phyloP scores from a whole-genome alignment of 2,888 invertebrate genomes.

The Leptura quadrifasciata region DNA sequence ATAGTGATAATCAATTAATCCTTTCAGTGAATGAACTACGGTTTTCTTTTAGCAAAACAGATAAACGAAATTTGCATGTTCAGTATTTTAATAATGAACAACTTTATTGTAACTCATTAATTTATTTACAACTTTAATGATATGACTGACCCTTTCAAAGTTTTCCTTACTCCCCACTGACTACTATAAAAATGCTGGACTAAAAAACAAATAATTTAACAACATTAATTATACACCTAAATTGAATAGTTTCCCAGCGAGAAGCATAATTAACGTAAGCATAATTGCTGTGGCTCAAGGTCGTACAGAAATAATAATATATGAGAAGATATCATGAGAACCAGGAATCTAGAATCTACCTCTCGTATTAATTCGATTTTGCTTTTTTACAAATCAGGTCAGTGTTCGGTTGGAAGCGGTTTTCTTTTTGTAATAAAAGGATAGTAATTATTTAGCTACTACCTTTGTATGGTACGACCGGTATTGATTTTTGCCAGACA shows the following conservation, averaged over 20 bases:
- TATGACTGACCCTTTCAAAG: background rate
- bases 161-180: background rate
- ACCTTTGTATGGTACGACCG: background rate
- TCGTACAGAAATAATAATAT: slow-evolving; percentile 11
- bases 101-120: background rate
- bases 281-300: slow-evolving; percentile 28
- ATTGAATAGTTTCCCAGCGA: slow-evolving; percentile 19
- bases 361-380: slow-evolving; percentile 15
- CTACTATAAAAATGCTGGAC: background rate
- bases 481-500: background rate
- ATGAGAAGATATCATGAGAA: slow-evolving; percentile 15
- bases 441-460: slow-evolving; percentile 1
- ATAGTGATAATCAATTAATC: too few species aligned
- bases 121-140: background rate
- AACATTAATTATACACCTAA: slow-evolving; percentile 23
- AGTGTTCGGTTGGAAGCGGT: background rate
- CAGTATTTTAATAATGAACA: background rate
- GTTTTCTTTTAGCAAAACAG: background rate
- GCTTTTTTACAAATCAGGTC: slow-evolving; percentile 11
- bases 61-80: background rate
- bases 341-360: slow-evolving; percentile 19
- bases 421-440: background rate
- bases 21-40: too few species aligned
- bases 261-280: slow-evolving; percentile 17
- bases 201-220: slow-evolving; percentile 17